Conservation (phyloP, 2,888 invertebrate genomes). For the Ditula angustiorana region DNA sequence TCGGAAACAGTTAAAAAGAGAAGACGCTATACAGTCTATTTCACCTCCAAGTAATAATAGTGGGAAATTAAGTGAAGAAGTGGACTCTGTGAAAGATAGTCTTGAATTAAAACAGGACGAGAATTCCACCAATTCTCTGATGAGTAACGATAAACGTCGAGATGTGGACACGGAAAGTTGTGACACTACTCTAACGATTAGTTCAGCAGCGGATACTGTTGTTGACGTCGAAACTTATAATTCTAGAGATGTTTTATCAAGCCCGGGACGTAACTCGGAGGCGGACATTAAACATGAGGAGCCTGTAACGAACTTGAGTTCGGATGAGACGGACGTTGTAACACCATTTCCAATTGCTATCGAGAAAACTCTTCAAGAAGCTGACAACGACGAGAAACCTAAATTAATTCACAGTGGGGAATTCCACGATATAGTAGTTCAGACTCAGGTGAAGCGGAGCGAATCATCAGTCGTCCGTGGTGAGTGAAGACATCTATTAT, state of each 20-base stretch:
- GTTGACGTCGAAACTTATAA: constrained; percentile 44
- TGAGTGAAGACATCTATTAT: constrained; percentile 85
- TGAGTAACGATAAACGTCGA: constrained; percentile 35
- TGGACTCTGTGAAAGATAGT: constrained; percentile 69
- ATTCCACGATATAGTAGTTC: constrained; percentile 81
- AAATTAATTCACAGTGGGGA: constrained; percentile 81
- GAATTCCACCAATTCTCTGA: background rate
- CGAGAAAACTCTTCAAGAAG: constrained; percentile 44
- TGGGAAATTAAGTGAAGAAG: constrained; percentile 77
- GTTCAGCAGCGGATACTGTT: constrained; percentile 52
- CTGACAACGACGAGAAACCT: constrained; percentile 46
- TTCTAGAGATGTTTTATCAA: constrained; percentile 47
- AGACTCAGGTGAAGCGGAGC: constrained; percentile 74
- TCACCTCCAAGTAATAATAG: constrained; percentile 80
- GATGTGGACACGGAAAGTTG: constrained; percentile 46
- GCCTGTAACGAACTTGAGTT: constrained; percentile 36
- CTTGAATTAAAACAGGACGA: constrained; percentile 42
- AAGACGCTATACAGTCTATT: constrained; percentile 81
- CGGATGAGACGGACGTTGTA: constrained; percentile 76
- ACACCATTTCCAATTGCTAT: constrained; percentile 59
- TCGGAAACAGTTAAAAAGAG: constrained; percentile 77
- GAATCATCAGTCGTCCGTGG: constrained; percentile 80
- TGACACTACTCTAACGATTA: constrained; percentile 51
- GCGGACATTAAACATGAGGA: constrained; percentile 22
- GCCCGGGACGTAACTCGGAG: constrained; percentile 44